Evolutionary conservation across 35 echinoderm and acorn worm species (phyloP), one percentile per base, ranked within the genome.

Genomic region (Diadema setosum): DNA sequence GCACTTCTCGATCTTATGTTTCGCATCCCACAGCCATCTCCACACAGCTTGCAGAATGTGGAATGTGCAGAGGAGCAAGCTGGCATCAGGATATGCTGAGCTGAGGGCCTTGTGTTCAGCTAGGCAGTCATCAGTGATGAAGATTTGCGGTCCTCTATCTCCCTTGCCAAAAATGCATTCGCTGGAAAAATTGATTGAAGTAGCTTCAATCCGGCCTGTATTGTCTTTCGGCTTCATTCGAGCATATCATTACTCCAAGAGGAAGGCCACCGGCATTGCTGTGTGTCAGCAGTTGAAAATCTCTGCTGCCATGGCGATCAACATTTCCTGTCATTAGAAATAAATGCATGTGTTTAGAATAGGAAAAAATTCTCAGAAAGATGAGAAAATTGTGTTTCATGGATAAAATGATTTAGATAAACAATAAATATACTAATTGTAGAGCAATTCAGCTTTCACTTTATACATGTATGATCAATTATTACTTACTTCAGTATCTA

Each of bases 231-330:
- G 23, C 12, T 57, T 91, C 89, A 69, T 18, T 46, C 4, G 89
- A 67, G 23, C 69, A 81, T 21, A 91, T 85, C 32, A 91, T 63
- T 25, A 52, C 45, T 5, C 89, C 89, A 31, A 91, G 26, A 33
- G 89, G 89, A 11, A 91, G 46, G n/a, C 89, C 89, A 70, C 89
- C 82, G 21, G 81, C 59, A 84, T 41, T 56, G 33, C 39, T 85
- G 46, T 91, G 89, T 50, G 89, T 91, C 8, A 91, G 46, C 16
- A 91, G 60, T 52, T 70, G 29, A 34, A 91, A 91, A 14, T 84
- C 39, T 15, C 81, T 43, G 43, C 46, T 31, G 36, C 75, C 65
- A 85, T 91, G 81, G 4, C 59, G 89, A 46, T 91, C 89, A 40
- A 91, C 39, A 39, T 69, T 84, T 29, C 89, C 87, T 52, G 48